phyloP scores from a whole-genome alignment of 2,797 vertebrate species.

The Bufotes viridis region DNA sequence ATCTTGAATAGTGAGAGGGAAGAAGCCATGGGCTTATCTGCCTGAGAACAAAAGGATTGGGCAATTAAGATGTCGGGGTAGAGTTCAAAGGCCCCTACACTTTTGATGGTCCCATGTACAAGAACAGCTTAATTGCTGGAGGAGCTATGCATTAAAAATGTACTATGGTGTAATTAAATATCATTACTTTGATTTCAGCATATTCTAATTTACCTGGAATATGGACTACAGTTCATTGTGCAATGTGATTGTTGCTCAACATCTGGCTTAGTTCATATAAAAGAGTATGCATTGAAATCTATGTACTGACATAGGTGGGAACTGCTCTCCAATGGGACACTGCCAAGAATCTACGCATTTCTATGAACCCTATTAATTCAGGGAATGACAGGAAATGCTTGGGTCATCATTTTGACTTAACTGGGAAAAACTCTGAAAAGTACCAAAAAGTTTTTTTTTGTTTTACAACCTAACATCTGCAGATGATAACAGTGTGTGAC shows the following conservation, averaged over 20 bases:
- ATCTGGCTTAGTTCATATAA: not conserved
- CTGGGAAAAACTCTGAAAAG: not conserved
- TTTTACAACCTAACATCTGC: not conserved
- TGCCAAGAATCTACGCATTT: not conserved
- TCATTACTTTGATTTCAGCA: not conserved
- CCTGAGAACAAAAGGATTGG: no score
- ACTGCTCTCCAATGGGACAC: not conserved
- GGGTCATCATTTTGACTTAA: not conserved
- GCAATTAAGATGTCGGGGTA: no score
- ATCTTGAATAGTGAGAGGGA: no score
- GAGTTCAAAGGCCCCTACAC: no score
- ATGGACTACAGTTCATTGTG: not conserved
- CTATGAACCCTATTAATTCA: not conserved
- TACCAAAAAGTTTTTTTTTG: not conserved
- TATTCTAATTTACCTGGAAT: not conserved
- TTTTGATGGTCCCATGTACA: no score
- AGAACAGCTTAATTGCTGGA: no score
- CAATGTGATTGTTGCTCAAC: not conserved
- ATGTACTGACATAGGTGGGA: not conserved
- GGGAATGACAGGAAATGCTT: not conserved
- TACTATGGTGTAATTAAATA: not conserved
- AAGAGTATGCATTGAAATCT: not conserved
- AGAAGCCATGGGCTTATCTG: no score
- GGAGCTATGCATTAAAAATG: no score
- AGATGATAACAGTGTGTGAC: slow-evolving; percentile 9